Evolutionary conservation across 2,888 invertebrate species (phyloP).

Genomic region (Trichogramma dendrolimi): DNA sequence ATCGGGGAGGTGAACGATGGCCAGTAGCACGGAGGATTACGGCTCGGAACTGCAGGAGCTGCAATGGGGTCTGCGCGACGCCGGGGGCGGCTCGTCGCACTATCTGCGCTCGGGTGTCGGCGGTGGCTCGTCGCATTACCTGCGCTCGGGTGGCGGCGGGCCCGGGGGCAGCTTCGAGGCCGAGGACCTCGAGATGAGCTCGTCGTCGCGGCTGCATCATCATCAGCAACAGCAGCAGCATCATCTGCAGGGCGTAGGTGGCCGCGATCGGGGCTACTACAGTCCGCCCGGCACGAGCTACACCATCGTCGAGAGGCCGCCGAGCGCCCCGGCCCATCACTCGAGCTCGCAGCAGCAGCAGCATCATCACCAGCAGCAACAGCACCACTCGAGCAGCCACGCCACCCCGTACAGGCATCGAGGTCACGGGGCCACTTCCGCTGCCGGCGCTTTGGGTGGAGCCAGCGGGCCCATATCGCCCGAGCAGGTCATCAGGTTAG

Average conservation of each 20-base stretch:
- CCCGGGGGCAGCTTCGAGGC: slow-evolving; percentile 49
- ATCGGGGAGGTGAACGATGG: slow-evolving; percentile 36
- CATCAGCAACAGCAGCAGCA: slow-evolving; percentile 33
- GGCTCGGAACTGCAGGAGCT: slow-evolving; percentile 50
- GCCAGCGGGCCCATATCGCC: slow-evolving; percentile 66
- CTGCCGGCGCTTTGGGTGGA: slow-evolving; percentile 30
- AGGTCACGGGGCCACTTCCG: slow-evolving; percentile 27
- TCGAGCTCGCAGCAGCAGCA: slow-evolving; percentile 49
- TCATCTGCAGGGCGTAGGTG: slow-evolving; percentile 20
- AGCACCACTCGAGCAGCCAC: slow-evolving; percentile 43
- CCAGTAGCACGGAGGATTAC: slow-evolving; percentile 50
- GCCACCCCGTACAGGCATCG: slow-evolving; percentile 48
- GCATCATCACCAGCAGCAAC: too few relatives aligned
- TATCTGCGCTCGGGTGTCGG: slow-evolving; percentile 35
- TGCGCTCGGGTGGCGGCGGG: slow-evolving; percentile 35
- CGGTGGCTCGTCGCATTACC: slow-evolving; percentile 34
- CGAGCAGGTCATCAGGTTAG: slow-evolving; percentile 68
- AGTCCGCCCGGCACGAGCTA: slow-evolving; percentile 86
- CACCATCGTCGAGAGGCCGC: slow-evolving; percentile 79
- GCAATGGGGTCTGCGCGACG: slow-evolving; percentile 46
- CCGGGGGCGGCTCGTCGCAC: slow-evolving; percentile 42
- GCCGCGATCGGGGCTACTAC: slow-evolving; percentile 69
- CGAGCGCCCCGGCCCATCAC: slow-evolving; percentile 69
- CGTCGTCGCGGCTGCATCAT: slow-evolving; percentile 51
- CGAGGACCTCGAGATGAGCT: slow-evolving; percentile 46